A percentile compares a stretch with the other conserved stretches of the same genome.
These are phyloP conservation scores for Hylyphantes graminicola DNA, from an alignment of 1,140 invertebrate genomes.

Conservation along the genomic window DNA sequence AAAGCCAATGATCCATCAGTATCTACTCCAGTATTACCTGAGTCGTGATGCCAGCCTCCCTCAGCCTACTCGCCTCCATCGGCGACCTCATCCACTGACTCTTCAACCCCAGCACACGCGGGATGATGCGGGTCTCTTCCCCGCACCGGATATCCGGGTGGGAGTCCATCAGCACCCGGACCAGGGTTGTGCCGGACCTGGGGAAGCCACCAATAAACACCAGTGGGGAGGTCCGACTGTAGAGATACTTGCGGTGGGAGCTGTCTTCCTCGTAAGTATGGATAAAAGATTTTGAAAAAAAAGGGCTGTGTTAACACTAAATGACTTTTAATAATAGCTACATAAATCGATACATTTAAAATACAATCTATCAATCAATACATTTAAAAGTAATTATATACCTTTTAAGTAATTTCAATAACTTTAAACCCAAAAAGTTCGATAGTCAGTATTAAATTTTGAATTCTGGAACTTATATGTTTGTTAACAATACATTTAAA, in stretches of 20 bases:
- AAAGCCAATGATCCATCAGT: no score
- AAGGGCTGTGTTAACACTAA: no score
- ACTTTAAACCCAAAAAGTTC: no score
- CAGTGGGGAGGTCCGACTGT: conserved; percentile 87
- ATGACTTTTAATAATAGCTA: no score
- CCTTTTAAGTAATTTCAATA: no score
- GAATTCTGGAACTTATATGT: no score
- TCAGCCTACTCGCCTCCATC: conserved; percentile 86
- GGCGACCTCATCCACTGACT: conserved; percentile 92
- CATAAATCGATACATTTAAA: no score
- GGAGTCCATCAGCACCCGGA: conserved; percentile 97
- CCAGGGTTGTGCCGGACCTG: conserved; percentile 94
- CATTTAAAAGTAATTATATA: no score
- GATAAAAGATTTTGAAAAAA: background rate
- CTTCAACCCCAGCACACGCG: conserved; percentile 89
- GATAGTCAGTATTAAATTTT: no score
- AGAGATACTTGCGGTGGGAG: conserved; percentile 65
- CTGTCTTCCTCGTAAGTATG: conserved; percentile 27
- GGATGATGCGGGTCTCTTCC: conserved; percentile 97
- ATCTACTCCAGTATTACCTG: no score
- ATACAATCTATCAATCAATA: no score
- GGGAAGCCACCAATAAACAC: conserved; percentile 98
- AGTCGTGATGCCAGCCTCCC: conserved; percentile 90
- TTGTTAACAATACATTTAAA: no score
- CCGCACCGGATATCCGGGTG: conserved; percentile 98